Evolutionary conservation across 1,140 invertebrate species (phyloP).

Genomic region (Parasteatoda tepidariorum): DNA sequence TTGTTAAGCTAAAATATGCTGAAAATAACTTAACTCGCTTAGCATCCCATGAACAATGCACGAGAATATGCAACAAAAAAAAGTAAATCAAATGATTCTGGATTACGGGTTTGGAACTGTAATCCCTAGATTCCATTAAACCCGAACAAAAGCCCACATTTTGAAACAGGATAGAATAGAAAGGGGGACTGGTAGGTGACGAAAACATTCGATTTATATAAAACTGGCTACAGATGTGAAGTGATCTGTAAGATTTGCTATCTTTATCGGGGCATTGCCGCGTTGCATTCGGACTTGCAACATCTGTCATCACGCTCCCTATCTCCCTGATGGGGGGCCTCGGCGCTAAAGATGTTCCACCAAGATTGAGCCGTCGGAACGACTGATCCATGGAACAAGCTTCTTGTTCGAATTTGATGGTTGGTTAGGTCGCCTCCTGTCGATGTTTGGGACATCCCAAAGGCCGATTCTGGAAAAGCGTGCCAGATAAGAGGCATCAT

Average conservation of each 20-base stretch:
- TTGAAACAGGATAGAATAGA: too few relatives aligned
- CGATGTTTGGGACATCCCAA: neutral
- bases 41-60: too few relatives aligned
- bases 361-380: conserved; percentile 33
- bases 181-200: too few relatives aligned
- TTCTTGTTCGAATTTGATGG: conserved; percentile 55
- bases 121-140: too few relatives aligned
- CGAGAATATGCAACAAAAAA: too few relatives aligned
- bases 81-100: too few relatives aligned
- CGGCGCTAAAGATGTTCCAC: conserved; percentile 14
- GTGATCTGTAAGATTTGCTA: conserved; percentile 42
- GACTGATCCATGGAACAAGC: conserved; percentile 22
- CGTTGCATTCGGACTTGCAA: conserved; percentile 9
- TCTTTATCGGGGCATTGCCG: conserved; percentile 32
- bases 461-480: neutral
- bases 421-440: conserved; percentile 38
- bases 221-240: neutral
- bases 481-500: neutral
- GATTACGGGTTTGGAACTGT: too few relatives aligned
- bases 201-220: too few relatives aligned
- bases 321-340: neutral
- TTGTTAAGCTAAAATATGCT: too few relatives aligned
- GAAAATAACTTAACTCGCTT: too few relatives aligned
- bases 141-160: too few relatives aligned
- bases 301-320: conserved; percentile 44